Percentiles rank a stretch among this genome's conserved stretches.
These are phyloP conservation scores for Prolemur simus DNA, from an alignment of 2,113 vertebrate genomes.

Conservation along the genomic window DNA sequence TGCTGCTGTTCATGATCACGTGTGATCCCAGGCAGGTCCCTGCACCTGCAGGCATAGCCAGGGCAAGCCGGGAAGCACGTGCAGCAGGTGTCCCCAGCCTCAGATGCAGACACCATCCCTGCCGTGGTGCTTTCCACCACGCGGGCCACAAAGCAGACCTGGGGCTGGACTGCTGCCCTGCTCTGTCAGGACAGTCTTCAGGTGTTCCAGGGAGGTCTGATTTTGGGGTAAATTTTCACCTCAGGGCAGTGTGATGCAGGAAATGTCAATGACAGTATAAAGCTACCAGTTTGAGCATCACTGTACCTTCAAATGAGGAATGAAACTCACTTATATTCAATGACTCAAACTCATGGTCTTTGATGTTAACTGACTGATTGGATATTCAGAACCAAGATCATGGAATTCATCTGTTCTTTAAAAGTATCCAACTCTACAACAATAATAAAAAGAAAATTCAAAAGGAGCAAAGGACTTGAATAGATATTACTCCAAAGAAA, in stretches of 20 bases:
- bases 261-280: background rate
- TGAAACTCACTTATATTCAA: background rate
- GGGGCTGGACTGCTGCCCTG: background rate
- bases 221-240: background rate
- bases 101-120: rapidly evolving
- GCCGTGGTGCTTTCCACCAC: too few species aligned
- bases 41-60: background rate
- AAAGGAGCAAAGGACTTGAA: background rate
- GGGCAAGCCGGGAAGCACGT: rapidly evolving
- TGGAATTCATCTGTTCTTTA: background rate
- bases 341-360: background rate
- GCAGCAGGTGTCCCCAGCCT: rapidly evolving
- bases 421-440: background rate
- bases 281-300: background rate
- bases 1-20: rapidly evolving
- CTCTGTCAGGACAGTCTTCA: rapidly evolving
- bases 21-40: background rate
- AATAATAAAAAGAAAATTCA: background rate
- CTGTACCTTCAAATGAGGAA: background rate
- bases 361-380: background rate
- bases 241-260: background rate
- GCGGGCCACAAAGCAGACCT: rapidly evolving
- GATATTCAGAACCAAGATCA: background rate
- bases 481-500: background rate
- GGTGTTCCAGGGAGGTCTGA: background rate